Base-by-base conservation (phyloP, 2,797 vertebrate species). In the Dromococcyx pavoninus region DNA sequence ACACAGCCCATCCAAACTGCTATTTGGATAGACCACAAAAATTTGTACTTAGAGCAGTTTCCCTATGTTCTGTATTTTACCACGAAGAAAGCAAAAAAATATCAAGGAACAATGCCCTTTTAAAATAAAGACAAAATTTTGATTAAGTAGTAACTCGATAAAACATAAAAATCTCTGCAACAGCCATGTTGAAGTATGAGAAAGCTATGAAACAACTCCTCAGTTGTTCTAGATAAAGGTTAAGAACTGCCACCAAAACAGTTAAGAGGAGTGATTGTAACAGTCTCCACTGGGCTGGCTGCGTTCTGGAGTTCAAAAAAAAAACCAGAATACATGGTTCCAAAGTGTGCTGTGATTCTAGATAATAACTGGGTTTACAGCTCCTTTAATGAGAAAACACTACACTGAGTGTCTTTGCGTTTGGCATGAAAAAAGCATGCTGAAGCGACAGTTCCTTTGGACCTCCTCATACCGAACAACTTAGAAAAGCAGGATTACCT, bases 401-500 rank as follows among this genome's bases (percentile, higher is more conserved):
- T 57, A 35, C 9, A 11, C 8, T 11, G 51, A 86, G 28, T 24
- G 19, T 61, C 44, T 61, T 41, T 37, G 7, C 3, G 18, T 35
- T 73, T 53, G 10, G 32, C 7, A 2, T 41, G 14, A 48, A 74
- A 22, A 28, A 62, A 51, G 7, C 37, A 62, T 35, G 7, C 23
- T 33, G 75, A 15, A 74, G 21, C 10, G 8, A 58, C 25, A 35
- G 6, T 3, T 89, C 46, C 41, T 51, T 17, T 35, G 60, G 27
- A 84, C 16, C 17, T 60, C 32, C 60, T 71, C 62, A 54, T 12
- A 61, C 10, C 77, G 35, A 91, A 37, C 28, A 85, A 64, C n/a
- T 54, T 44, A 6, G 16, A 54, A 86, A 93, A 54, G 7, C 8
- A 50, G 66, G 57, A 43, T 97, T 97, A 99, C 99, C 98, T 99